Conservation (phyloP, 2,888 invertebrate genomes). For the Caenorhabditis japonica region DNA sequence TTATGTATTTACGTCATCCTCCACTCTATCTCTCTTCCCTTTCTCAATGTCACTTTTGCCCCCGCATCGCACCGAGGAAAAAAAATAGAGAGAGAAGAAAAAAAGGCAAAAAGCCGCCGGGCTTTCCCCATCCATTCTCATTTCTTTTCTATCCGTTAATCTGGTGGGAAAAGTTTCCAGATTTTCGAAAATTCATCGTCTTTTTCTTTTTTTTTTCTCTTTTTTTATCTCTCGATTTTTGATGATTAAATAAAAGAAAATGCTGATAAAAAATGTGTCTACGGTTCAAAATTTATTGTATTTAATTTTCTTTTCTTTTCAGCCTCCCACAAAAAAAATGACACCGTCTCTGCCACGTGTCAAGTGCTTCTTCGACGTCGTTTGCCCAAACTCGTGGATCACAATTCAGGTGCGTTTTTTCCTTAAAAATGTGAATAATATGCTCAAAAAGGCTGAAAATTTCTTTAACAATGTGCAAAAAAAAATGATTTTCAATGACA, state of each 20-base stretch:
- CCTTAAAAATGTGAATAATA: conserved; percentile 1
- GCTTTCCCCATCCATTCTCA: conserved; percentile 5
- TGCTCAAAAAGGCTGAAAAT: background rate
- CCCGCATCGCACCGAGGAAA: conserved; percentile 15
- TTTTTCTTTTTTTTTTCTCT: background rate
- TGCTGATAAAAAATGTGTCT: conserved; percentile 11
- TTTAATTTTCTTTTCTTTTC: conserved; percentile 2
- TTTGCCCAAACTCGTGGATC: conserved; percentile 53
- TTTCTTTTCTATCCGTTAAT: no score
- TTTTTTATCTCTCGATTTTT: background rate
- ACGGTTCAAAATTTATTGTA: background rate
- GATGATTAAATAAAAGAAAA: no score
- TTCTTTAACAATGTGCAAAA: no score
- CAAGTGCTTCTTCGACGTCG: conserved; percentile 50
- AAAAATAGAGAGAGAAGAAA: conserved; percentile 15
- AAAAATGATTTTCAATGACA: no score
- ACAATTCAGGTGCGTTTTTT: conserved; percentile 37
- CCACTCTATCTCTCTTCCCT: background rate
- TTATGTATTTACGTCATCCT: conserved; percentile 27
- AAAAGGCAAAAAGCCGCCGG: conserved; percentile 8
- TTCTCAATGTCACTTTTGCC: conserved; percentile 9
- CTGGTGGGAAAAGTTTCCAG: no score
- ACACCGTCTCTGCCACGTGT: conserved; percentile 33
- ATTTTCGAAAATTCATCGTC: background rate
- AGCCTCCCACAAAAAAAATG: conserved; percentile 27